Evolutionary conservation across 2,888 invertebrate species (phyloP), one percentile per base, ranked within the genome.

Genomic region (Ceriagrion tenellum): DNA sequence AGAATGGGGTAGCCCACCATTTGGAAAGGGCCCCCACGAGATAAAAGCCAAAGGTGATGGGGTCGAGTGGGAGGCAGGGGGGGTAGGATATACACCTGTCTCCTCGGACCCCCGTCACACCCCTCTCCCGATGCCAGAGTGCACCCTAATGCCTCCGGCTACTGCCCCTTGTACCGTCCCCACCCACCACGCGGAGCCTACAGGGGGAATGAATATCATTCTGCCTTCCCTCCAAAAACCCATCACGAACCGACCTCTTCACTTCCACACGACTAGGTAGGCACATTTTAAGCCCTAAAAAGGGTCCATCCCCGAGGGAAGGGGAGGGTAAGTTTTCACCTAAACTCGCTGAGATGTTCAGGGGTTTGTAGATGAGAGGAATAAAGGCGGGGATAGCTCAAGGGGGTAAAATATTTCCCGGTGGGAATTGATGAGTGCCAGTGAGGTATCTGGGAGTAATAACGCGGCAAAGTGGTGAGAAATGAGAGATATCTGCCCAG

Each of bases 31-130:
- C 81, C 81, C 81, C 81, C n/a, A n/a, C 35, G 26, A 26, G 81
- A 81, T 81, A 81, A 35, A 81, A 81, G 81, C 81, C 69, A 26
- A 69, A 26, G 69, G 69, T 69, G 69, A 69, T 69, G 69, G 35
- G 35, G 81, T 6, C 16, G 81, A 35, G 81, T 35, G 81, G 8
- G n/a, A 30, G 74, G 20, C 8, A 6, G 69, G 69, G 13, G 26
- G 30, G n/a, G 47, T 35, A 16, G 13, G 35, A 81, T 81, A 59
- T 81, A 35, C 81, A 81, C 81, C 81, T 81, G 81, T 81, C 81
- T 81, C 81, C n/a, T n/a, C n/a, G n/a, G 20, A 20, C 18, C 59
- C 59, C 16, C 0, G 23, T 26, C 69, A 69, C 69, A 23, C 23
- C n/a, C 69, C 69, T 59, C 59, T 2, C 26, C 69, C n/a, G 26